Percentiles rank a stretch among this genome's conserved stretches.
phyloP scores from a whole-genome alignment of 1,140 invertebrate species.

The Drosophila pandora region DNA sequence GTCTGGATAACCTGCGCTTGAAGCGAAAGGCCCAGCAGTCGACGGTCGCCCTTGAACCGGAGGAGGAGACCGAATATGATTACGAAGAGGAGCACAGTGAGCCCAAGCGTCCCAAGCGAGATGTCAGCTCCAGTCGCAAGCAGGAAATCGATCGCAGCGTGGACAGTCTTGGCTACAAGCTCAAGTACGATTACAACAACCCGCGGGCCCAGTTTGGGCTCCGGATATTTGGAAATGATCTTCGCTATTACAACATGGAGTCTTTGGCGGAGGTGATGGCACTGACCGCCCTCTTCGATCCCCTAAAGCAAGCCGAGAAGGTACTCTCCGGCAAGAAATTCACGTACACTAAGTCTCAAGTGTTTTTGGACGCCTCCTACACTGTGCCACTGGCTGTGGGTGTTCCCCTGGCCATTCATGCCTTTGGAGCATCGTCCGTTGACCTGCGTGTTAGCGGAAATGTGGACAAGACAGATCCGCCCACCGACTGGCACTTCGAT shows the following conservation, averaged over 20 bases:
- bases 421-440: slow-evolving; percentile 93
- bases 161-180: slow-evolving; percentile 73
- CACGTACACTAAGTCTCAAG: slow-evolving; percentile 90
- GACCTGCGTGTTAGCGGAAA: slow-evolving; percentile 91
- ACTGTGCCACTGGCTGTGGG: slow-evolving; percentile 93
- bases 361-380: slow-evolving; percentile 94
- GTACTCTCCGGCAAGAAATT: slow-evolving; percentile 92
- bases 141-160: slow-evolving; percentile 61
- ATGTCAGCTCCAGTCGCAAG: slow-evolving; percentile 33
- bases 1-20: slow-evolving; percentile 63
- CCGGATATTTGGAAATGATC: slow-evolving; percentile 91
- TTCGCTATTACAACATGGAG: slow-evolving; percentile 88
- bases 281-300: slow-evolving; percentile 87
- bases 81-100: slow-evolving; percentile 45
- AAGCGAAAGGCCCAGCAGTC: slow-evolving; percentile 48
- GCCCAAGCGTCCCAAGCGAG: slow-evolving; percentile 27
- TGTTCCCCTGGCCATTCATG: slow-evolving; percentile 92
- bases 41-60: background rate
- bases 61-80: slow-evolving; percentile 52
- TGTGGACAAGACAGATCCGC: slow-evolving; percentile 85
- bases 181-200: slow-evolving; percentile 85
- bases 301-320: slow-evolving; percentile 87
- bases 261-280: slow-evolving; percentile 88
- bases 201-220: slow-evolving; percentile 86
- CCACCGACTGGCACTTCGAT: slow-evolving; percentile 86